These are phyloP conservation scores for Cliona cf. orientalis DNA, from an alignment of 37 sponge, comb jelly and placozoan species.

Conservation along the genomic window DNA sequence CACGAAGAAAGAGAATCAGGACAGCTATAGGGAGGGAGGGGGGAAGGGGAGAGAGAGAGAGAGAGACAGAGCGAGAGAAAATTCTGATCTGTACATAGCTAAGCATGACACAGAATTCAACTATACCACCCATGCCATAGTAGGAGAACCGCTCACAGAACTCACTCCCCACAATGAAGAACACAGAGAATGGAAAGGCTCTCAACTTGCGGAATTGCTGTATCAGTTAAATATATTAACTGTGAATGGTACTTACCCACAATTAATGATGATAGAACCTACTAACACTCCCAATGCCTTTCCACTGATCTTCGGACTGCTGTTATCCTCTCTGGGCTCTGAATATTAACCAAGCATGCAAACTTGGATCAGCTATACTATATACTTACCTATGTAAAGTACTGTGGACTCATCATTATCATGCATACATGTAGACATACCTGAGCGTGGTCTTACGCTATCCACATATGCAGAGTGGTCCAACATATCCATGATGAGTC, in stretches of 20 bases:
- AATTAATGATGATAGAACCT: neutral
- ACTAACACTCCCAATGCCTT: constrained; percentile 39
- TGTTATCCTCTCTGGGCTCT: too few species aligned
- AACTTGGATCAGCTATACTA: too few species aligned
- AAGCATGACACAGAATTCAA: too few species aligned
- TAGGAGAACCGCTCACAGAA: constrained; percentile 99
- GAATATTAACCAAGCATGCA: too few species aligned
- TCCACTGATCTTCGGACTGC: constrained; percentile 34
- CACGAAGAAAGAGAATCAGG: constrained; percentile 72
- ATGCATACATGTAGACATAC: too few species aligned
- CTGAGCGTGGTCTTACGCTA: too few species aligned
- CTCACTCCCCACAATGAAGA: constrained; percentile 98
- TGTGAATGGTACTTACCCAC: neutral
- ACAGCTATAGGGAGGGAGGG: constrained; percentile 80
- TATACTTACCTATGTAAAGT: too few species aligned
- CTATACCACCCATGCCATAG: constrained; percentile 97
- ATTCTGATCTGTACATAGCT: too few species aligned
- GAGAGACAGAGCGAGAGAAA: constrained; percentile 17
- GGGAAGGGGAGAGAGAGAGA: neutral
- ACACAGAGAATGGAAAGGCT: constrained; percentile 77
- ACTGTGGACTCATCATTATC: too few species aligned
- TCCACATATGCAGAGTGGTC: too few species aligned
- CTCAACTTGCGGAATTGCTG: constrained; percentile 26
- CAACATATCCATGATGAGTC: too few species aligned
- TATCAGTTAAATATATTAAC: neutral